These are phyloP conservation scores for Manacus vitellinus DNA, from an alignment of 2,113 vertebrate genomes.

Conservation along the genomic window DNA sequence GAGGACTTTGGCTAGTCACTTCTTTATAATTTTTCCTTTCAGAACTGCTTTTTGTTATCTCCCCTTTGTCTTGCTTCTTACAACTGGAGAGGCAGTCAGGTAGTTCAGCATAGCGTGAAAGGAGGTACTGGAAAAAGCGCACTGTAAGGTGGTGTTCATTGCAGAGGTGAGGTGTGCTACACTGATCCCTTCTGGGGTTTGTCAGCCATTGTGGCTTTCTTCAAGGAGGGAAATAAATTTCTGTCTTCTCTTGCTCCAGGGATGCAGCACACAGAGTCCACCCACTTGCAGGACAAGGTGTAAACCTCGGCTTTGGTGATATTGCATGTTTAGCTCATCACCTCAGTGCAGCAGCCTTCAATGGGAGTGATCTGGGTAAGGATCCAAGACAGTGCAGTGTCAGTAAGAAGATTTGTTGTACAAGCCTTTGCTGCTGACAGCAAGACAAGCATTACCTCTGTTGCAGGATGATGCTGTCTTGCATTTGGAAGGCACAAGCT, in stretches of 20 bases:
- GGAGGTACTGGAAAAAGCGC: background rate
- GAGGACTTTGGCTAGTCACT: background rate
- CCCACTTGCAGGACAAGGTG: conserved; percentile 95
- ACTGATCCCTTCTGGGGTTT: background rate
- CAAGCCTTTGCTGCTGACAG: background rate
- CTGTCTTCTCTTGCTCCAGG: conserved; percentile 71
- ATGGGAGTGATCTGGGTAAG: conserved; percentile 94
- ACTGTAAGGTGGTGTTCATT: background rate
- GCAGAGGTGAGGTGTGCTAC: background rate
- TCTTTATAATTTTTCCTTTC: background rate
- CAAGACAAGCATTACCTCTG: background rate
- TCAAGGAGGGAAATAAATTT: background rate
- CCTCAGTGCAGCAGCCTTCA: conserved; percentile 90
- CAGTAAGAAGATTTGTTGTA: background rate
- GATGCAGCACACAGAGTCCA: conserved; percentile 97
- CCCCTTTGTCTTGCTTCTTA: background rate
- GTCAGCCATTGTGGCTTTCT: background rate
- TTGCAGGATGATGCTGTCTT: background rate
- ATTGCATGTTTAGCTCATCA: conserved; percentile 84
- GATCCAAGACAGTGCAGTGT: background rate
- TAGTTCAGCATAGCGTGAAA: background rate
- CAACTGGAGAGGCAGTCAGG: conserved; percentile 1
- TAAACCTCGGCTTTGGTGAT: conserved; percentile 97
- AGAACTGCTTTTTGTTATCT: conserved; percentile 28
- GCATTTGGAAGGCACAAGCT: background rate